Conservation (phyloP, 1,140 invertebrate genomes). For the Ceratosolen solmsi region DNA sequence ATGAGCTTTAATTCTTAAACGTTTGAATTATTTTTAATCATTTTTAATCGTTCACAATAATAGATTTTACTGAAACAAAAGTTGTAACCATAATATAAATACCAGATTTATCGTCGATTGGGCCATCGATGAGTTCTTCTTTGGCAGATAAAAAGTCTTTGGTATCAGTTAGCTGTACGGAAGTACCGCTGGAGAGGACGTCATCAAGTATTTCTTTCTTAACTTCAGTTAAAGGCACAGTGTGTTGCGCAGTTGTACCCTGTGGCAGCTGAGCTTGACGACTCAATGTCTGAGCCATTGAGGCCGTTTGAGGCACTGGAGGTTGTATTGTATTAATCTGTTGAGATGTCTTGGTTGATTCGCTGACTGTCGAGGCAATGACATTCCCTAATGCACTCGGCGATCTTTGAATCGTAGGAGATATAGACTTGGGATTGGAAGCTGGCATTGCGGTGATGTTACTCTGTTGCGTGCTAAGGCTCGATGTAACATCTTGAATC, state of each 20-base stretch:
- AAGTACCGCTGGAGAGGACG: conserved; percentile 64
- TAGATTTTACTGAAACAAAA: too few species aligned
- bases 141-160: conserved; percentile 73
- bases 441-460: background rate
- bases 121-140: conserved; percentile 70
- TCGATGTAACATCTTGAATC: conserved; percentile 26
- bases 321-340: conserved; percentile 58
- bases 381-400: conserved; percentile 27
- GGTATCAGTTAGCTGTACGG: conserved; percentile 69
- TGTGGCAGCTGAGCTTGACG: conserved; percentile 66
- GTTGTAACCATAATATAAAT: conserved; percentile 1
- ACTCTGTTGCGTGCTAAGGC: conserved; percentile 36
- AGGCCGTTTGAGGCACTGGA: conserved; percentile 57
- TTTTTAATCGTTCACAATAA: too few species aligned
- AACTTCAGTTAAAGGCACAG: conserved; percentile 72
- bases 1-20: too few species aligned
- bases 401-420: conserved; percentile 38
- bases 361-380: background rate
- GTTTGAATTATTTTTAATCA: too few species aligned
- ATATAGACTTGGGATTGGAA: conserved; percentile 24
- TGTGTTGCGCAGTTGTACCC: conserved; percentile 64
- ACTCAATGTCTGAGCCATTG: conserved; percentile 57
- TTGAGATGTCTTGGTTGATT: conserved; percentile 37
- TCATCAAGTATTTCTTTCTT: conserved; percentile 72
- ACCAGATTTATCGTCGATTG: conserved; percentile 72